Base-by-base conservation (phyloP, 2,888 invertebrate species). In the Parascotia fuliginaria region DNA sequence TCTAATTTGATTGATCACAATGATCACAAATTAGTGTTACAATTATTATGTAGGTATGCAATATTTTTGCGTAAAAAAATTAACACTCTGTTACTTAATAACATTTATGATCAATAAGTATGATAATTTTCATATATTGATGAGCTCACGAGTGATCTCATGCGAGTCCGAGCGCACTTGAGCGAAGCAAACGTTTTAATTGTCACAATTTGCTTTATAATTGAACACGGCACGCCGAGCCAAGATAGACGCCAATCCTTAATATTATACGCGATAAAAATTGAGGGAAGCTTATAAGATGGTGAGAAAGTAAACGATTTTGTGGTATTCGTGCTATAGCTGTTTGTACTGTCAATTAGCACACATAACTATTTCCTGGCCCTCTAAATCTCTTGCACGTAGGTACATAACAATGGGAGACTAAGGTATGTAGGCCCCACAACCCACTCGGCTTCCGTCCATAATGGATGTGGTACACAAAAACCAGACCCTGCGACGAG, bases 101-200 rank as follows among this genome's bases (percentile, higher is more conserved):
- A 56, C 40, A 40, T 36, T n/a, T 45, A 31, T 40, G 55, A 42
- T 54, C 50, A 53, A 61, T 60, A 55, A 52, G 41, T 59, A 61
- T 54, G 61, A 55, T 73, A 68, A 66, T 73, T 66, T 63, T 46
- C 57, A 71, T 74, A 78, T 76, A 77, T 64, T 65, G 79, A 84
- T 86, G 85, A 87, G 77, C 74, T 83, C 87, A 87, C 64, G 63
- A 76, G 72, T 87, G 88, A 89, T 77, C 80, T 89, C 87, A 89
- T 81, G 69, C 68, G 62, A 43, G 55, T 60, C 65, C 59, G 59
- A 58, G 60, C 60, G 53, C 61, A 52, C 55, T 66, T 59, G 70
- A 72, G 71, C 70, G 69, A 61, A 71, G 69, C 76, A 70, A 77
- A 79, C 75, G 62, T 70, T 80, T 79, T 85, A 83, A 85, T 85